Evolutionary conservation across 2,113 vertebrate species (phyloP).

Genomic region (Anguilla rostrata): DNA sequence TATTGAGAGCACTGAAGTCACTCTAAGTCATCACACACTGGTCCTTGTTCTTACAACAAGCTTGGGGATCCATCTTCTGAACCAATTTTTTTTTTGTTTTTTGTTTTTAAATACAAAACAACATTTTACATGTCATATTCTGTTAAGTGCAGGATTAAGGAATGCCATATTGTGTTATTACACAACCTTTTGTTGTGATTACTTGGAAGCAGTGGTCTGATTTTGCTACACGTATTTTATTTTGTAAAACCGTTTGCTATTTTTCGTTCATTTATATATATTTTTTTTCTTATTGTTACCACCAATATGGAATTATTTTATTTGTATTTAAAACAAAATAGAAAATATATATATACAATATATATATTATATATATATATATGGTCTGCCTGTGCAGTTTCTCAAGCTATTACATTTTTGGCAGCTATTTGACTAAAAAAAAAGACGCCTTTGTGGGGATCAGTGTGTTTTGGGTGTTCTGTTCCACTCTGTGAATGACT

Average conservation of each 20-base stretch:
- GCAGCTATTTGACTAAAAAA: conserved; percentile 59
- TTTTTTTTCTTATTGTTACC: conserved; percentile 27
- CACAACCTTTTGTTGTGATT: conserved; percentile 49
- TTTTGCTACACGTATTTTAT: conserved; percentile 51
- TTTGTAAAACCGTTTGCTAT: conserved; percentile 17
- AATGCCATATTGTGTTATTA: conserved; percentile 38
- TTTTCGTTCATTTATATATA: conserved; percentile 17
- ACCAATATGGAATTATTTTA: conserved; percentile 50
- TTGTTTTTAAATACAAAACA: neutral
- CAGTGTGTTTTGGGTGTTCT: conserved; percentile 6
- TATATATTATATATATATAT: conserved; percentile 37
- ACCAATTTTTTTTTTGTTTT: neutral
- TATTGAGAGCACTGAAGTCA: neutral
- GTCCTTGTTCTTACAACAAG: neutral
- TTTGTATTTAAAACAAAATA: conserved; percentile 59
- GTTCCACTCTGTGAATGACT: conserved; percentile 24
- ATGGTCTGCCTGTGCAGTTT: conserved; percentile 45
- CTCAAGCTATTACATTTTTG: conserved; percentile 42
- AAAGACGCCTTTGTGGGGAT: conserved; percentile 44
- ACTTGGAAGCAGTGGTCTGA: conserved; percentile 58
- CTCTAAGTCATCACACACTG: neutral
- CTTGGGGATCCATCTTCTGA: conserved; percentile 10
- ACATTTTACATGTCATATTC: conserved; percentile 24
- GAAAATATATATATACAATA: conserved; percentile 40
- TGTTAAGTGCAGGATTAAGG: conserved; percentile 37